These are phyloP conservation scores for Siniperca scherzeri DNA, from an alignment of 2,797 vertebrate genomes.

Conservation along the genomic window DNA sequence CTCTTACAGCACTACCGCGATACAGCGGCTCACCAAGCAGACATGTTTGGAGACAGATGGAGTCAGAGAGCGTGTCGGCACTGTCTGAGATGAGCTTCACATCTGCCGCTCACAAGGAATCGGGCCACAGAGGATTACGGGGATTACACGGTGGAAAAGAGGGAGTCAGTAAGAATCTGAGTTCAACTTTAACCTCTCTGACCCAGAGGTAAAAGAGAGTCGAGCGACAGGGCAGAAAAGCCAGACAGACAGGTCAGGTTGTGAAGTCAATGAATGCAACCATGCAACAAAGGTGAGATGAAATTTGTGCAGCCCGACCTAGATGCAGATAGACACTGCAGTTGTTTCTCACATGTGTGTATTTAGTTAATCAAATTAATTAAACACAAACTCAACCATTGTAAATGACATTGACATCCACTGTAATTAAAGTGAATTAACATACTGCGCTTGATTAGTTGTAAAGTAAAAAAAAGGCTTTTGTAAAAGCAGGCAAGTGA, in stretches of 20 bases:
- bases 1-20: slow-evolving; percentile 36
- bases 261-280: slow-evolving; percentile 48
- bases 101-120: slow-evolving; percentile 79
- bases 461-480: slow-evolving; percentile 22
- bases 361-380: slow-evolving; percentile 53
- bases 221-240: slow-evolving; percentile 59
- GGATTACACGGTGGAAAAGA: slow-evolving; percentile 76
- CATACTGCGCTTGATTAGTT: slow-evolving; percentile 42
- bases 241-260: slow-evolving; percentile 55
- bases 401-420: slow-evolving; percentile 25
- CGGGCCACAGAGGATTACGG: slow-evolving; percentile 68
- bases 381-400: slow-evolving; percentile 39
- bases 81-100: slow-evolving; percentile 78
- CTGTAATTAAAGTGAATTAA: slow-evolving; percentile 52
- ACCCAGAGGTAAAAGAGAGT: slow-evolving; percentile 60
- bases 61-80: slow-evolving; percentile 75
- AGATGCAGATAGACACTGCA: slow-evolving; percentile 19
- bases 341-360: slow-evolving; percentile 34
- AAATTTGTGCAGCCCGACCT: slow-evolving; percentile 30
- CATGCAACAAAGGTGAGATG: slow-evolving; percentile 55
- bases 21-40: slow-evolving; percentile 61
- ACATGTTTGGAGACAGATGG: slow-evolving; percentile 79
- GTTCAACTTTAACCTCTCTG: slow-evolving; percentile 72
- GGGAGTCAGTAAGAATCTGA: slow-evolving; percentile 63
- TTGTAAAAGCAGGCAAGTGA: slow-evolving; percentile 36